Percentiles rank a stretch among this genome's conserved stretches.
These are phyloP conservation scores for Rhopalosiphum maidis DNA, from an alignment of 1,140 invertebrate genomes.

Conservation along the genomic window DNA sequence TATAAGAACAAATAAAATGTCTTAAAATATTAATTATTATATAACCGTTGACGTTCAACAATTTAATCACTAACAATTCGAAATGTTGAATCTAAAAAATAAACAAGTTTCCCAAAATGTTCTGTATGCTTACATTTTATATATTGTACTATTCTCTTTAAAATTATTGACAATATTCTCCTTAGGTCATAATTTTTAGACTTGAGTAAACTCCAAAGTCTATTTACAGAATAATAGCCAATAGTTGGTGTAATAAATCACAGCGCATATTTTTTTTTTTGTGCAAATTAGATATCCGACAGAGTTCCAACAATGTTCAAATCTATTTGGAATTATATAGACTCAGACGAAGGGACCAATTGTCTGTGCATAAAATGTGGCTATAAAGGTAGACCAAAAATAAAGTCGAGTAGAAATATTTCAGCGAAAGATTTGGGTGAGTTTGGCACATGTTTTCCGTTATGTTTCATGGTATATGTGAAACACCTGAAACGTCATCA, in stretches of 20 bases:
- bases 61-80: not conserved
- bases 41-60: not conserved
- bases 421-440: not conserved
- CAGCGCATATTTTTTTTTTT: not conserved
- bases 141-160: not conserved
- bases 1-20: not conserved
- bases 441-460: constrained; percentile 25
- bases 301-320: not conserved
- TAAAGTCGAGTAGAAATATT: not conserved
- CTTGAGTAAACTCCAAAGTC: not conserved
- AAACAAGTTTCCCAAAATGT: not conserved
- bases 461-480: not conserved
- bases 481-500: not conserved
- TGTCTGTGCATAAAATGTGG: not conserved
- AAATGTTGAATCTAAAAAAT: not conserved
- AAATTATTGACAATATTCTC: not conserved
- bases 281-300: not conserved
- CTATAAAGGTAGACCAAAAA: not conserved
- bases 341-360: not conserved
- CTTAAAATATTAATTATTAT: not conserved
- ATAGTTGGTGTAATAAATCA: not conserved
- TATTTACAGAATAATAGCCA: not conserved
- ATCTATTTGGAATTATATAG: not conserved
- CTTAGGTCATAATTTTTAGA: not conserved
- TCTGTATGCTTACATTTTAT: not conserved